phyloP scores from a whole-genome alignment of 2,888 invertebrate genomes.

The Hoplodrina ambigua region DNA sequence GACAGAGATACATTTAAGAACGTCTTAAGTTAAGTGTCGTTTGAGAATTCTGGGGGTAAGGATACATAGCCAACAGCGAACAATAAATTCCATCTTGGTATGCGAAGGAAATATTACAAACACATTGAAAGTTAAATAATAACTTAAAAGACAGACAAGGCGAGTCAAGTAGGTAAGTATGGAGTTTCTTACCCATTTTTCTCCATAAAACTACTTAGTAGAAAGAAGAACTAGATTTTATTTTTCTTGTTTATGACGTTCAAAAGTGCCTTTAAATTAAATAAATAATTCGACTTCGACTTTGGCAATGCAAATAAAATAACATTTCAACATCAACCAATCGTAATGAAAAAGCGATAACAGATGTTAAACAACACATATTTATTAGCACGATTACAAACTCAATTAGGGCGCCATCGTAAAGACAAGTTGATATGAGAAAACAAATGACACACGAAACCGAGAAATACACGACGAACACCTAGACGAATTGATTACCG shows the following conservation, averaged over 20 bases:
- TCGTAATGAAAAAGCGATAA: slow-evolving; percentile 26
- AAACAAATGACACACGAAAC: slow-evolving; percentile 41
- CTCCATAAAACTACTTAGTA: too few species aligned
- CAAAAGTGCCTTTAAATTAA: too few species aligned
- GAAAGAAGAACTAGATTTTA: too few species aligned
- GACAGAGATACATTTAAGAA: too few species aligned
- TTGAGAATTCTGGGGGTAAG: not conserved
- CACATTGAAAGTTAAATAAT: slow-evolving; percentile 12
- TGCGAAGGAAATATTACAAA: slow-evolving; percentile 15
- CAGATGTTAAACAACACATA: slow-evolving; percentile 13
- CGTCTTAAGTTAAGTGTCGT: too few species aligned
- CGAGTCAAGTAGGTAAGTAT: too few species aligned
- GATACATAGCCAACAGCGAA: slow-evolving; percentile 17
- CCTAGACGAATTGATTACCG: slow-evolving; percentile 29
- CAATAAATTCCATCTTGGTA: slow-evolving; percentile 25
- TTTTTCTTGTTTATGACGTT: too few species aligned
- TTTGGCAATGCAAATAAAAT: slow-evolving; percentile 13
- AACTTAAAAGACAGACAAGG: slow-evolving; percentile 11
- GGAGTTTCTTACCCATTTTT: too few species aligned
- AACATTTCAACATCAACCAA: slow-evolving; percentile 14
- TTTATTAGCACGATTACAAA: slow-evolving; percentile 50
- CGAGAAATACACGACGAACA: slow-evolving; percentile 2
- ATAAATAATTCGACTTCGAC: too few species aligned
- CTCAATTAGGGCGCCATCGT: slow-evolving; percentile 36
- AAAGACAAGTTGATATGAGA: slow-evolving; percentile 40